phyloP scores from a whole-genome alignment of 2,113 vertebrate genomes.

The Burhinus bistriatus region DNA sequence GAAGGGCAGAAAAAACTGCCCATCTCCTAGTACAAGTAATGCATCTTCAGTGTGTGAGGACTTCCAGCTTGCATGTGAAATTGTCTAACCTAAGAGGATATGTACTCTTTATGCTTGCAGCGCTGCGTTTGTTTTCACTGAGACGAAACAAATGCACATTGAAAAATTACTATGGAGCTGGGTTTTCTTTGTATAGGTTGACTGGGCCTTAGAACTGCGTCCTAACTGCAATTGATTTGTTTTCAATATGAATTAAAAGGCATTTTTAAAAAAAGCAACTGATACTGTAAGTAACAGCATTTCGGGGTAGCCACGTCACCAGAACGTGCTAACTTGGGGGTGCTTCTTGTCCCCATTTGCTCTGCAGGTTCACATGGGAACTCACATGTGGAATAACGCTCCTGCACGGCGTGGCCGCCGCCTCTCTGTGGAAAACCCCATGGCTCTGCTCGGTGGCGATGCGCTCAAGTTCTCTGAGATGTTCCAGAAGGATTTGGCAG shows the following conservation, averaged over 20 bases:
- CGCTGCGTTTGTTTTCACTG: not conserved
- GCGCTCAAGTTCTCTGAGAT: slow-evolving; percentile 98
- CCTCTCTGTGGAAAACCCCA: slow-evolving; percentile 96
- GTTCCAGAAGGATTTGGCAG: slow-evolving; percentile 98
- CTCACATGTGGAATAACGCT: slow-evolving; percentile 99
- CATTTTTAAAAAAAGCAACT: not conserved
- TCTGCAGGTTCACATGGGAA: slow-evolving; percentile 97
- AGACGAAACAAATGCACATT: not conserved
- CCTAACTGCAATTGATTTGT: not conserved
- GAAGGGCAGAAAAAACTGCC: not conserved
- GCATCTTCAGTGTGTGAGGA: not conserved
- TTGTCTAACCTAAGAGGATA: not conserved
- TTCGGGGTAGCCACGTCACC: not conserved
- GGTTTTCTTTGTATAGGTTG: not conserved
- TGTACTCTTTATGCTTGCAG: not conserved
- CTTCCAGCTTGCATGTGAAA: not conserved
- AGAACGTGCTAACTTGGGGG: slow-evolving; percentile 12
- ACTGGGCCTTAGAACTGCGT: not conserved
- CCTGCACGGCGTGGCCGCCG: slow-evolving; percentile 94
- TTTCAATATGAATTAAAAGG: not conserved
- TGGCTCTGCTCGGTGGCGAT: slow-evolving; percentile 93
- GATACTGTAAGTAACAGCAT: not conserved
- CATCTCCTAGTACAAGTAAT: not conserved
- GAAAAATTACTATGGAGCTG: not conserved
- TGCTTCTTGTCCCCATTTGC: slow-evolving; percentile 48